Evolutionary conservation across 1,140 invertebrate species (phyloP).

Genomic region (Bombus pyrosoma): DNA sequence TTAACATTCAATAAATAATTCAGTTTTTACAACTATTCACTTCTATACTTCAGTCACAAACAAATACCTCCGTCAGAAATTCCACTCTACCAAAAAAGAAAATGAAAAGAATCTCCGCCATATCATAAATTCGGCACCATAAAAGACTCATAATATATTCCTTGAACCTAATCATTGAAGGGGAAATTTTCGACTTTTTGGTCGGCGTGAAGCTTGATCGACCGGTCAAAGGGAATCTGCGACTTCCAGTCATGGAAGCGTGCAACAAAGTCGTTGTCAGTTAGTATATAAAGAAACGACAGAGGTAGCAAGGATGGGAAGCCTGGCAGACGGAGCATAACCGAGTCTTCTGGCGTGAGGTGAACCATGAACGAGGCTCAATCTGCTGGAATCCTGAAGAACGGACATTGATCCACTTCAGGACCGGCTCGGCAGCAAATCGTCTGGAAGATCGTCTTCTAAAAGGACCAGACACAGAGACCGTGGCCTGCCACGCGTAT

Average conservation of each 20-base stretch:
- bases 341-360: constrained; percentile 71
- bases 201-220: constrained; percentile 34
- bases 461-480: constrained; percentile 57
- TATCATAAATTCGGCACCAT: neutral
- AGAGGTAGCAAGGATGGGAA: constrained; percentile 25
- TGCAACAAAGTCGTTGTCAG: constrained; percentile 72
- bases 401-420: constrained; percentile 68
- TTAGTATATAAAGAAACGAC: constrained; percentile 53
- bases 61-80: neutral
- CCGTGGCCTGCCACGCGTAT: constrained; percentile 15
- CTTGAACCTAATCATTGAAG: constrained; percentile 1
- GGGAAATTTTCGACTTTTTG: constrained; percentile 44
- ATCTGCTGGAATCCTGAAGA: constrained; percentile 79
- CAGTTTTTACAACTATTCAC: too few species aligned
- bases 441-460: constrained; percentile 74
- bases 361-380: constrained; percentile 75
- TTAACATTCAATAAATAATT: neutral
- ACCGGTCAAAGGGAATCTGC: constrained; percentile 73
- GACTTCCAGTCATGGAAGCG: constrained; percentile 64
- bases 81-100: neutral
- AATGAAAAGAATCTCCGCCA: neutral
- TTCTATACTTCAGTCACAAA: neutral
- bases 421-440: constrained; percentile 56
- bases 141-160: neutral
- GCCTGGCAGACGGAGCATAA: constrained; percentile 39